These are phyloP conservation scores for Calephelis virginiensis DNA, from an alignment of 1,140 invertebrate genomes.

Conservation along the genomic window DNA sequence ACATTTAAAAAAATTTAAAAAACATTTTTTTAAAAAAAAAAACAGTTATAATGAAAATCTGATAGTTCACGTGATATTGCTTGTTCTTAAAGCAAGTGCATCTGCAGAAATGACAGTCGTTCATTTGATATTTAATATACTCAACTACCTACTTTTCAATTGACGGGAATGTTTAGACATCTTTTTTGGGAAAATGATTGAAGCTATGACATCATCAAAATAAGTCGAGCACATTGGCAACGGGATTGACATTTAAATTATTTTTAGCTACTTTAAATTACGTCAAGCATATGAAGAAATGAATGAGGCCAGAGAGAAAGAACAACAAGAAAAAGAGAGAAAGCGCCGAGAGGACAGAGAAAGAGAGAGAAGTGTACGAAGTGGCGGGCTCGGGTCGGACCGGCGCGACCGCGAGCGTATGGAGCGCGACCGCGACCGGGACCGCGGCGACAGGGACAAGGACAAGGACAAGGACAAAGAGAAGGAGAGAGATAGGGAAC, in stretches of 20 bases:
- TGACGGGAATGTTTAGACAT: too few species aligned
- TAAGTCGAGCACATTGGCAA: too few species aligned
- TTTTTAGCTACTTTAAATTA: slow-evolving; percentile 80
- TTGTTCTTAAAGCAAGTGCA: too few species aligned
- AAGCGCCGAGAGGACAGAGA: slow-evolving; percentile 82
- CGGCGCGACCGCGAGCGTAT: slow-evolving; percentile 60
- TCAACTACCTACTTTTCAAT: too few species aligned
- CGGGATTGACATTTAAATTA: slow-evolving; percentile 21
- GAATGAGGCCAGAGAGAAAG: slow-evolving; percentile 81
- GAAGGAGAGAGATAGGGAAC: slow-evolving; percentile 48
- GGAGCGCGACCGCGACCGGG: slow-evolving; percentile 57
- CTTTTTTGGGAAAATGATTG: too few species aligned
- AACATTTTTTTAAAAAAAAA: too few species aligned
- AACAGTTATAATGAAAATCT: too few species aligned
- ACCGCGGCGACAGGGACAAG: slow-evolving; percentile 57
- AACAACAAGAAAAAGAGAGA: slow-evolving; percentile 83
- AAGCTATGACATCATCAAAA: too few species aligned
- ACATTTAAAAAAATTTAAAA: too few species aligned
- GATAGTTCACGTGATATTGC: too few species aligned
- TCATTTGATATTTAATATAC: too few species aligned
- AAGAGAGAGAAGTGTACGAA: slow-evolving; percentile 69
- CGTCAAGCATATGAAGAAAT: slow-evolving; percentile 83
- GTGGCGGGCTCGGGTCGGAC: slow-evolving; percentile 65
- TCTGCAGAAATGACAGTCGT: too few species aligned
- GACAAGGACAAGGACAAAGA: slow-evolving; percentile 65